Evolutionary conservation across 2,888 invertebrate species (phyloP).

Genomic region (Cataglyphis albicans): DNA sequence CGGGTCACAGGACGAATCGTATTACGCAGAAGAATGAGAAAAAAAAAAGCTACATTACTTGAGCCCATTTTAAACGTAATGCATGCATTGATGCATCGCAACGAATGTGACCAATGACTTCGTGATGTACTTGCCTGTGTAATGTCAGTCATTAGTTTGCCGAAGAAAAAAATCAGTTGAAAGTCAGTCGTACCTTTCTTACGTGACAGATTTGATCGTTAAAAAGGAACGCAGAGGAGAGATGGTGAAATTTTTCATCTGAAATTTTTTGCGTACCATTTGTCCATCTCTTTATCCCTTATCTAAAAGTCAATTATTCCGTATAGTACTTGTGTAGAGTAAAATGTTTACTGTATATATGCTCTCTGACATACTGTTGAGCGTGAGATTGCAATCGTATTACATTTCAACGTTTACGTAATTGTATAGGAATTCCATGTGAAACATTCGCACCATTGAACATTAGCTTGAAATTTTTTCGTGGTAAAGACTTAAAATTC

Average conservation of each 20-base stretch:
- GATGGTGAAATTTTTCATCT: neutral
- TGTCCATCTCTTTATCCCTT: neutral
- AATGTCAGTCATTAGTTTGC: conserved; percentile 33
- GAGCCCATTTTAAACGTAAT: conserved; percentile 15
- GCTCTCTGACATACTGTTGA: neutral
- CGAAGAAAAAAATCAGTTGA: conserved; percentile 26
- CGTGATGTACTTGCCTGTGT: neutral
- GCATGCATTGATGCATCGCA: conserved; percentile 17
- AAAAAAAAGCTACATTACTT: neutral
- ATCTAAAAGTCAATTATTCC: neutral
- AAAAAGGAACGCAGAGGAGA: neutral
- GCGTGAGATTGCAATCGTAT: conserved; percentile 1
- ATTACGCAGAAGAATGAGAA: conserved; percentile 19
- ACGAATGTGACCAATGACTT: neutral
- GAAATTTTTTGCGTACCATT: neutral
- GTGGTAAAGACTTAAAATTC: neutral
- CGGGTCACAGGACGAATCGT: neutral
- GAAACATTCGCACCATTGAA: neutral
- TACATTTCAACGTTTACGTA: neutral
- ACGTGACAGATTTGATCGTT: conserved; percentile 10
- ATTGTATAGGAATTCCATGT: neutral
- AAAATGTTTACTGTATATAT: neutral
- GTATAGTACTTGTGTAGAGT: neutral
- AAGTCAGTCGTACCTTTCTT: conserved; percentile 19
- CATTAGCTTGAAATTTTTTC: neutral